Evolutionary conservation across 2,113 vertebrate species (phyloP), one percentile per base, ranked within the genome.

Genomic region (Scomber scombrus): DNA sequence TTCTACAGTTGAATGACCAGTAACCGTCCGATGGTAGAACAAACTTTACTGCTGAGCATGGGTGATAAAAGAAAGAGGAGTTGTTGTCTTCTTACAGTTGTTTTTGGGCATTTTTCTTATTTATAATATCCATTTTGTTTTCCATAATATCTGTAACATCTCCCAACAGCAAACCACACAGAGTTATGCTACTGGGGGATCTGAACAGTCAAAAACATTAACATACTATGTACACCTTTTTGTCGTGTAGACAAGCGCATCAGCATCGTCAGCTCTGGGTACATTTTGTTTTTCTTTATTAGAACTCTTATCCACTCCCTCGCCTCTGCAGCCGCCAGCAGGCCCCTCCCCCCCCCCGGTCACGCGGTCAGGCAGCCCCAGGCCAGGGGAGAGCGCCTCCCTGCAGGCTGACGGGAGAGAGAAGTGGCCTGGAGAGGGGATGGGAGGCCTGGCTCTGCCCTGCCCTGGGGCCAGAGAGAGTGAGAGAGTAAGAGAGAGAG

Each of bases 171-270:
- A 96, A 93, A 96, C 91, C 90, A 87, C 80, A 85, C 82, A 65
- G 75, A 88, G 92, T 93, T 89, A 93, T 89, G 91, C 92, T 96
- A 95, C 95, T 95, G 95, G 96, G 95, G 96, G 96, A 96, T 88
- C 90, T 95, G 96, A 98, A 98, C 97, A 98, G 97, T 98, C 97
- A 98, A 95, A 82, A 93, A 99, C 97, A 98, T 97, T 95, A 98
- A 97, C 97, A 97, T 97, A 99, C 96, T 99, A 99, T 99, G 96
- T 99, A 99, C 97, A 99, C 96, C 97, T 97, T 96, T 97, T 96
- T 93, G 96, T 97, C 96, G 93, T 96, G 96, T 97, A 96, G 96
- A 97, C 96, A 97, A 97, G 97, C 97, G 96, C 96, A 94, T 97
- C 97, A 87, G 82, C 91, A 92, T 92, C 82, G 86, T 89, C 91